Conservation (phyloP, 2,113 vertebrate genomes). For the Macquaria australasica region DNA sequence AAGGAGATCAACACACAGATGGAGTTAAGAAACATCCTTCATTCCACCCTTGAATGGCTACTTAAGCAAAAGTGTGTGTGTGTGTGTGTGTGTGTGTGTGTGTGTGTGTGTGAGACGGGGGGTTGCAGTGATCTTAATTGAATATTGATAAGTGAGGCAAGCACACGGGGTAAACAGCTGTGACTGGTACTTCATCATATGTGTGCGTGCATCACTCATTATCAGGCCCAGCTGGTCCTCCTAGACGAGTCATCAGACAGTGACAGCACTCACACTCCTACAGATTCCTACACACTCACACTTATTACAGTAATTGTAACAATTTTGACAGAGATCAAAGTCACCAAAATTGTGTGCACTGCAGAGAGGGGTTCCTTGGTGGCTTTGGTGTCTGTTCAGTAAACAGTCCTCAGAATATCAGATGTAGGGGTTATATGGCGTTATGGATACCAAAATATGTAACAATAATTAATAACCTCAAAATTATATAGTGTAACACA, state of each 20-base stretch:
- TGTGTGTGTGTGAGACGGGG: conserved; percentile 18
- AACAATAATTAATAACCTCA: too few relatives aligned
- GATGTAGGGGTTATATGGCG: too few relatives aligned
- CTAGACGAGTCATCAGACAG: conserved; percentile 67
- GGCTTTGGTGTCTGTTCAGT: conserved; percentile 44
- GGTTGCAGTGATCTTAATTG: conserved; percentile 61
- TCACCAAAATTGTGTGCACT: conserved; percentile 33
- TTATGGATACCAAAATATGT: too few relatives aligned
- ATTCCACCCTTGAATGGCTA: conserved; percentile 45
- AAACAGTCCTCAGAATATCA: conserved; percentile 26
- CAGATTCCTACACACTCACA: conserved; percentile 14
- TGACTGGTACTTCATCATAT: conserved; percentile 78
- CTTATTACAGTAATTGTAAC: conserved; percentile 52
- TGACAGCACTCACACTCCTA: conserved; percentile 32
- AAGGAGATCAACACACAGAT: conserved; percentile 25
- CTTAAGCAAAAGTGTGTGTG: not conserved
- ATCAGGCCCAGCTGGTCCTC: conserved; percentile 80
- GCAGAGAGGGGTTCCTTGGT: conserved; percentile 31
- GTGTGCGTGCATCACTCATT: conserved; percentile 80
- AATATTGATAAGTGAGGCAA: conserved; percentile 80
- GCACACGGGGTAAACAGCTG: conserved; percentile 74
- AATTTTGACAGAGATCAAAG: conserved; percentile 62
- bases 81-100: conserved; percentile 10
- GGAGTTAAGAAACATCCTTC: conserved; percentile 43
- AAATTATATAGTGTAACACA: too few relatives aligned